phyloP scores from a whole-genome alignment of 2,888 invertebrate genomes.

The Pseudoips prasinana region DNA sequence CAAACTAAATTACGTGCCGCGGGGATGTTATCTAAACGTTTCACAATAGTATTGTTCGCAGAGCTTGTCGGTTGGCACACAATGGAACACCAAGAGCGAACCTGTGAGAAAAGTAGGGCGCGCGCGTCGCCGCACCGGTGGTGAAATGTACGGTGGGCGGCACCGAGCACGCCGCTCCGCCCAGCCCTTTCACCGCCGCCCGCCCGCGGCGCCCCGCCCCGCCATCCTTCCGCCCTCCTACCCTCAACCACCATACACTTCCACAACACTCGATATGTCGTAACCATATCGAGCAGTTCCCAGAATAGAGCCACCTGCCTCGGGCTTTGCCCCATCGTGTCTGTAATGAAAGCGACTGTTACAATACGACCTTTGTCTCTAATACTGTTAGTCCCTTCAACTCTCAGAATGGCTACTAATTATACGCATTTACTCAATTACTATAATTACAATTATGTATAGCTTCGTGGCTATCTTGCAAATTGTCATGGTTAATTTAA shows the following conservation, averaged over 20 bases:
- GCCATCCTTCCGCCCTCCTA: constrained; percentile 49
- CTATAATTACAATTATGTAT: too few species aligned
- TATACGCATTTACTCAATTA: too few species aligned
- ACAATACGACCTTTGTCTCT: constrained; percentile 43
- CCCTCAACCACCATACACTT: constrained; percentile 58
- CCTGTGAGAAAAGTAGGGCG: constrained; percentile 75
- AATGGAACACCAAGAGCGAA: constrained; percentile 76
- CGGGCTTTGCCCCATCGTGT: constrained; percentile 63
- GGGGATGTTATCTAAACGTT: constrained; percentile 71
- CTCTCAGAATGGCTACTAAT: too few species aligned
- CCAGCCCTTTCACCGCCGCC: constrained; percentile 77
- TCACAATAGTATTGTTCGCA: constrained; percentile 74
- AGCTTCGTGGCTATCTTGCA: too few species aligned
- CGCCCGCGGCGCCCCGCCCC: constrained; percentile 66
- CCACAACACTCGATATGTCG: constrained; percentile 57
- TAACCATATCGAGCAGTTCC: constrained; percentile 53
- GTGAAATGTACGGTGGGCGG: constrained; percentile 76
- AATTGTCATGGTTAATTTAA: too few species aligned
- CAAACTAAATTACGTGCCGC: constrained; percentile 53
- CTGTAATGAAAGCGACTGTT: constrained; percentile 54
- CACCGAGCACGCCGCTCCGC: constrained; percentile 73
- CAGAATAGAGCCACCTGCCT: constrained; percentile 63
- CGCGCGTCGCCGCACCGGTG: constrained; percentile 60
- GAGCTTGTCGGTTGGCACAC: constrained; percentile 62
- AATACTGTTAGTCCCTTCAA: constrained; percentile 26